Evolutionary conservation across 2,888 invertebrate species (phyloP).

Genomic region (Tricholauxania praeusta): DNA sequence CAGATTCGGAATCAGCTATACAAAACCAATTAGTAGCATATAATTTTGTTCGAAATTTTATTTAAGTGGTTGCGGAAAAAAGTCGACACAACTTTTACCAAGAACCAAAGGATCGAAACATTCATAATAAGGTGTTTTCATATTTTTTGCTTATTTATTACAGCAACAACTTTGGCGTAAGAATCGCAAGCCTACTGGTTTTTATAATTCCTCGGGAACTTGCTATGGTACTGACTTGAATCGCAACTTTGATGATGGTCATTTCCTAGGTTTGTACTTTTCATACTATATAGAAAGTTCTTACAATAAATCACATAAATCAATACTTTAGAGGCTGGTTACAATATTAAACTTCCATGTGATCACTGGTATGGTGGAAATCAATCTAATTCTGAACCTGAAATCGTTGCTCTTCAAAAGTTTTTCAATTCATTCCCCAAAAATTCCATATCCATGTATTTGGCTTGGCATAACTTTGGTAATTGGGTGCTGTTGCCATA

Average conservation of each 20-base stretch:
- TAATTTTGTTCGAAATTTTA: too few species aligned
- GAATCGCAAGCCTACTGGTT: conserved; percentile 57
- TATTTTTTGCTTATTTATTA: not conserved
- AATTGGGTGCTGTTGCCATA: too few species aligned
- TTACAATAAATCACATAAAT: not conserved
- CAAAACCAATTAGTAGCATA: too few species aligned
- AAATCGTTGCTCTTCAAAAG: too few species aligned
- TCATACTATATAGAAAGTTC: not conserved
- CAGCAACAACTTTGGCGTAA: conserved; percentile 56
- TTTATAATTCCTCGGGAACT: conserved; percentile 45
- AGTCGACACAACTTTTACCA: too few species aligned
- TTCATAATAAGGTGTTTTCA: too few species aligned
- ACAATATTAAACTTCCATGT: conserved; percentile 57
- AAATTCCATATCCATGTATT: too few species aligned
- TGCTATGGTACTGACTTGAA: conserved; percentile 58
- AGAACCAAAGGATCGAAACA: too few species aligned
- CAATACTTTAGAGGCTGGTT: conserved; percentile 46
- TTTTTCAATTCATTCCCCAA: too few species aligned
- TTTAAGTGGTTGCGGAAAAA: not conserved
- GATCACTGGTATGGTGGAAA: conserved; percentile 58
- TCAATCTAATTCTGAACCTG: too few species aligned
- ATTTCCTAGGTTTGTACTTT: not conserved
- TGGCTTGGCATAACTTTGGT: too few species aligned
- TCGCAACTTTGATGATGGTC: conserved; percentile 55
- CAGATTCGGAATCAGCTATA: too few species aligned